Evolutionary conservation across 2,888 invertebrate genomes (phyloP).

Genomic region (Auanema freiburgensis): DNA sequence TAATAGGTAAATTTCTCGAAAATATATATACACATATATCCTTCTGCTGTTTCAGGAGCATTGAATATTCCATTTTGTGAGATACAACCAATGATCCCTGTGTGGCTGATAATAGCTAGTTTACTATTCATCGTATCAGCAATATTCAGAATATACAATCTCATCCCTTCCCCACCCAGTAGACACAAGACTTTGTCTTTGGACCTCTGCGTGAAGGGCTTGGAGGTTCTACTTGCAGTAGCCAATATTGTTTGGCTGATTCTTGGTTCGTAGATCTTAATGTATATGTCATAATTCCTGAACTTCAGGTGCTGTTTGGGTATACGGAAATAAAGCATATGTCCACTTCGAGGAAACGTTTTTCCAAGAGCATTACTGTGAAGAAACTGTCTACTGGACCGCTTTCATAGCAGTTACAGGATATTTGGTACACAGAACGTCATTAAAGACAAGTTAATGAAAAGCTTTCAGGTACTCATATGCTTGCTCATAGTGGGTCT

Average conservation of each 20-base stretch:
- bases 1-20: conserved; percentile 34
- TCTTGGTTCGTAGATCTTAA: conserved; percentile 37
- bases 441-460: background rate
- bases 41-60: conserved; percentile 27
- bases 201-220: conserved; percentile 27
- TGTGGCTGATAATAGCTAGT: conserved; percentile 56
- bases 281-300: background rate
- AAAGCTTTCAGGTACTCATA: conserved; percentile 33
- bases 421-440: conserved; percentile 23
- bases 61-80: conserved; percentile 55
- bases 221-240: conserved; percentile 50
- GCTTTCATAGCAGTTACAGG: conserved; percentile 41
- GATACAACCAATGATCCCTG: conserved; percentile 59
- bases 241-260: conserved; percentile 57
- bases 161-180: conserved; percentile 38
- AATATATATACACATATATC: background rate
- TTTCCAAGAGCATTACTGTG: conserved; percentile 52
- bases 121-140: conserved; percentile 52
- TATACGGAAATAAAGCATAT: conserved; percentile 49
- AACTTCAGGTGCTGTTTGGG: conserved; percentile 56
- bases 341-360: conserved; percentile 52
- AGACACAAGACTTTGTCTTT: conserved; percentile 12
- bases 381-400: conserved; percentile 42
- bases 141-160: conserved; percentile 45
- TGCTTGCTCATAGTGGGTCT: conserved; percentile 41